Percentiles rank a stretch among this genome's conserved stretches.
Evolutionary conservation across 2,797 vertebrate species (phyloP).

Genomic region (Sebastes nivosus): DNA sequence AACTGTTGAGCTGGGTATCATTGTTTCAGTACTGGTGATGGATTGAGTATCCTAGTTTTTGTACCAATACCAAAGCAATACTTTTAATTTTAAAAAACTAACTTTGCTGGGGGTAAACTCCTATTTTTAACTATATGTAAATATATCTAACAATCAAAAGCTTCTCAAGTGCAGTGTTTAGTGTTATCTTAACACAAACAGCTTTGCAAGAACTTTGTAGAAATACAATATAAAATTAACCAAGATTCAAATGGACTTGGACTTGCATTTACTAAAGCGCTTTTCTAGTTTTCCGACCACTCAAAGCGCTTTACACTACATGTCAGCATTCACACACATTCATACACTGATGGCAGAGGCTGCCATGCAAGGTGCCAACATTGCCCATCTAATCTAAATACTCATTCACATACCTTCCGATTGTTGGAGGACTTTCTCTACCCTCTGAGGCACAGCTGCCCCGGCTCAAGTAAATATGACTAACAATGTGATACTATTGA

Average conservation of each 20-base stretch:
- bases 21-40: neutral
- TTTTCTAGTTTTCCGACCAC: too few relatives aligned
- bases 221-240: neutral
- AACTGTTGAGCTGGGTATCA: neutral
- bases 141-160: neutral
- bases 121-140: neutral
- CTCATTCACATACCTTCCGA: too few relatives aligned
- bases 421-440: too few relatives aligned
- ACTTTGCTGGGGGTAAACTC: neutral
- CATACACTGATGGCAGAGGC: too few relatives aligned
- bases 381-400: too few relatives aligned
- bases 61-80: neutral
- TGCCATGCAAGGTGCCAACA: too few relatives aligned
- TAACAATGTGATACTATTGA: neutral
- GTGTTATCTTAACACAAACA: neutral
- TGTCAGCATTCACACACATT: too few relatives aligned
- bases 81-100: neutral
- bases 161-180: neutral
- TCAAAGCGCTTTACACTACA: too few relatives aligned
- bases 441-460: too few relatives aligned
- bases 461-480: neutral
- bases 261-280: too few relatives aligned
- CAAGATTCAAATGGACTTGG: neutral
- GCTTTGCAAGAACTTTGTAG: neutral
- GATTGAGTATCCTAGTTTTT: neutral